phyloP scores from a whole-genome alignment of 2,797 vertebrate genomes.

The Parotocinclus haroldoi region DNA sequence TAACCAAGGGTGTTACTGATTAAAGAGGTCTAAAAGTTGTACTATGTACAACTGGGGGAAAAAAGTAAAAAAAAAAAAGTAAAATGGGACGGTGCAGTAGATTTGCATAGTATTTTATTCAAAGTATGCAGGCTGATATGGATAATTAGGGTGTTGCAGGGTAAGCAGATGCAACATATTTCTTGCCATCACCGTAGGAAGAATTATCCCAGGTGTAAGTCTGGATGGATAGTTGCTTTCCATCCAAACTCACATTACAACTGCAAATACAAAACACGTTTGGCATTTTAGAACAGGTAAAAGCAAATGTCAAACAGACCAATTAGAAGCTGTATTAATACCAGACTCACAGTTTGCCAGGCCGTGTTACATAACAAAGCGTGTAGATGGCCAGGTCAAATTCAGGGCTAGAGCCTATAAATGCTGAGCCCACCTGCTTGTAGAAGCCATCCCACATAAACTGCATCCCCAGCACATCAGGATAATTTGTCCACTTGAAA shows the following conservation, averaged over 20 bases:
- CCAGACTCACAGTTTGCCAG: slow-evolving; percentile 79
- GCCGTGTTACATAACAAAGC: slow-evolving; percentile 86
- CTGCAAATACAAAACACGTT: slow-evolving; percentile 57
- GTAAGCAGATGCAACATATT: slow-evolving; percentile 84
- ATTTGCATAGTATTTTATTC: too few relatives aligned
- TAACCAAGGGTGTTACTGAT: too few relatives aligned
- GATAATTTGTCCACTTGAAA: slow-evolving; percentile 82
- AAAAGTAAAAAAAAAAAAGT: too few relatives aligned
- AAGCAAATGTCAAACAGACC: too few relatives aligned
- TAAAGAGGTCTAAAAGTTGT: too few relatives aligned
- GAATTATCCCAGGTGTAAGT: slow-evolving; percentile 88
- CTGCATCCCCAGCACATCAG: slow-evolving; percentile 88
- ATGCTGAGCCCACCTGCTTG: slow-evolving; percentile 86
- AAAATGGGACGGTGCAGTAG: too few relatives aligned
- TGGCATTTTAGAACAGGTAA: too few relatives aligned
- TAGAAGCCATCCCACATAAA: slow-evolving; percentile 89
- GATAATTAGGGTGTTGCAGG: slow-evolving; percentile 61
- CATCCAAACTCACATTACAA: slow-evolving; percentile 83
- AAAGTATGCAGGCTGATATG: not conserved
- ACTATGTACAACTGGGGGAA: too few relatives aligned
- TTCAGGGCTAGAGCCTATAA: slow-evolving; percentile 92
- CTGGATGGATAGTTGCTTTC: slow-evolving; percentile 76
- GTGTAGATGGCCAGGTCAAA: slow-evolving; percentile 90
- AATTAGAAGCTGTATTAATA: not conserved
- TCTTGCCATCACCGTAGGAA: slow-evolving; percentile 77